phyloP scores from a whole-genome alignment of 2,113 vertebrate species.

The Pristiophorus japonicus region DNA sequence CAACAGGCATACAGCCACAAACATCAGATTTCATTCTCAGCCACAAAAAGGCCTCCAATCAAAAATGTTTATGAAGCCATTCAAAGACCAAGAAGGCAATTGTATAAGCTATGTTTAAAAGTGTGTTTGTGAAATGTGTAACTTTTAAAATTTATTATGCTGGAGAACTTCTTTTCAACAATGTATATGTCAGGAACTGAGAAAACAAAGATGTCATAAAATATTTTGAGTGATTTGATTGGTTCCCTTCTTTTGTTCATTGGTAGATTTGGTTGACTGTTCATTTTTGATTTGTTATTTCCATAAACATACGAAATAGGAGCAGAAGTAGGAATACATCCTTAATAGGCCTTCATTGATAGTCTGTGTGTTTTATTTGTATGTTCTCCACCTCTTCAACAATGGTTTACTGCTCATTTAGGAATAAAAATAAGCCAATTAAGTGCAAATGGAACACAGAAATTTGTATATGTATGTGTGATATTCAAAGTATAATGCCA shows the following conservation, averaged over 20 bases:
- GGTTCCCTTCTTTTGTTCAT: neutral
- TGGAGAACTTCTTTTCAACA: neutral
- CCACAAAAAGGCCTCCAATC: neutral
- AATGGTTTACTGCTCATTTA: neutral
- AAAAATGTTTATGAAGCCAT: neutral
- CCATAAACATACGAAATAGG: neutral
- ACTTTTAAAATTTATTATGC: neutral
- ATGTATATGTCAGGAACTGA: neutral
- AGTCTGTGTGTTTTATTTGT: neutral
- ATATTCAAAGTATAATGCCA: neutral
- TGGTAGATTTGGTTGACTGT: neutral
- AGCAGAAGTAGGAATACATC: too few species aligned
- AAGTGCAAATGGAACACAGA: neutral
- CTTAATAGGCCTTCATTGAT: neutral
- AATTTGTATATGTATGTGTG: neutral
- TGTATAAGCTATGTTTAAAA: neutral
- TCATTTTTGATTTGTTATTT: neutral
- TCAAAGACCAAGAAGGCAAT: neutral
- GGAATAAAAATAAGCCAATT: neutral
- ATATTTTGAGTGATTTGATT: neutral
- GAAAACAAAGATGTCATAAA: neutral
- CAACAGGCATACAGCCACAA: neutral
- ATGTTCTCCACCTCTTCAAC: neutral
- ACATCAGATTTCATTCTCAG: neutral
- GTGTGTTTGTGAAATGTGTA: neutral